These are phyloP conservation scores for Parthenolecanium corni DNA, from an alignment of 2,888 invertebrate species.

Conservation along the genomic window DNA sequence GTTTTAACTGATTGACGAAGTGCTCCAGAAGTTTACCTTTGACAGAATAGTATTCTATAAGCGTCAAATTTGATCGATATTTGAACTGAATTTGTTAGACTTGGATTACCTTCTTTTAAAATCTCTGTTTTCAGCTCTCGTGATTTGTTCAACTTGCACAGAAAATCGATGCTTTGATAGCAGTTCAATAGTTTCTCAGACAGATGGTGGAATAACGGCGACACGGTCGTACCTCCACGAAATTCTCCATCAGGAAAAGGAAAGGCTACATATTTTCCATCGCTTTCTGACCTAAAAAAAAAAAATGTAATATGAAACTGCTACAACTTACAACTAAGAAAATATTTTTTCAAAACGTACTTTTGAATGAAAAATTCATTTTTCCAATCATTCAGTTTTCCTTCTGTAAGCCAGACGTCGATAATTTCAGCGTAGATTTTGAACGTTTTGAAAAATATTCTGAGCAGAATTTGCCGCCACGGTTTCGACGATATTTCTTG, in stretches of 20 bases:
- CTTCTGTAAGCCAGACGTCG: conserved; percentile 1
- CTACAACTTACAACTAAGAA: neutral
- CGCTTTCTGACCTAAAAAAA: neutral
- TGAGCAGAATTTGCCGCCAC: neutral
- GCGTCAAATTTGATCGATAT: neutral
- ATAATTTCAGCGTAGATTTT: conserved; percentile 7
- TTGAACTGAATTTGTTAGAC: neutral
- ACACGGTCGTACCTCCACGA: neutral
- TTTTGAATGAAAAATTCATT: conserved; percentile 12
- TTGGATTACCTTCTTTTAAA: neutral
- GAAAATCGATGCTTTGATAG: neutral
- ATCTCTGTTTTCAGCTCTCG: neutral
- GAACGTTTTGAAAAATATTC: conserved; percentile 14
- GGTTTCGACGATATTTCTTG: neutral
- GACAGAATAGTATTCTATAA: no score
- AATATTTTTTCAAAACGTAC: no score
- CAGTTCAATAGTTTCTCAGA: neutral
- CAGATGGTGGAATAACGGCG: neutral
- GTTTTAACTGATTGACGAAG: no score
- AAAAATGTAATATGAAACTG: neutral
- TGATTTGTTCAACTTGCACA: conserved; percentile 1
- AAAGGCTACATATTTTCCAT: neutral
- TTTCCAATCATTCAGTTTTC: conserved; percentile 8
- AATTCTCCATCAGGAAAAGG: neutral
- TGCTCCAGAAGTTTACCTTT: no score